A percentile compares a stretch with the other conserved stretches of the same genome.
Evolutionary conservation across 2,113 vertebrate genomes (phyloP).

Genomic region (Procavia capensis): DNA sequence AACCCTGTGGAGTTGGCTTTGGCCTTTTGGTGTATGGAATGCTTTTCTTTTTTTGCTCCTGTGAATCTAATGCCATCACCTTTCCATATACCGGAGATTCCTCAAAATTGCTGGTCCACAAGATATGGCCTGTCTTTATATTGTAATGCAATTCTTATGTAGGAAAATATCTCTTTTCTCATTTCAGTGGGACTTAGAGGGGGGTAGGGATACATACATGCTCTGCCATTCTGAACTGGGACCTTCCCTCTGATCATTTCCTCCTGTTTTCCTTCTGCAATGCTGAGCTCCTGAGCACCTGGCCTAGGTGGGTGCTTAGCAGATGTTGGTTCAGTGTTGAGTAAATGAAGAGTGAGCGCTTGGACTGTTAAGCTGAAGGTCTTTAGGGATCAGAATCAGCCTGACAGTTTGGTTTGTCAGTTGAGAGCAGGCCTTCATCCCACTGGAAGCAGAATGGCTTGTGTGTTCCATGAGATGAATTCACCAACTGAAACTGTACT

Average conservation of each 20-base stretch:
- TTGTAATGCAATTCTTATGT: background rate
- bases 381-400: no score
- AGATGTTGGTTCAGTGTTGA: rapidly evolving
- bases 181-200: background rate
- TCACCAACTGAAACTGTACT: rapidly evolving
- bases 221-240: background rate
- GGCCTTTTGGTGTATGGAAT: background rate
- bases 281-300: rapidly evolving
- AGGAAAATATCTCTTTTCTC: background rate
- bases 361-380: rapidly evolving
- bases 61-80: background rate
- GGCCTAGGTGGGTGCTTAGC: background rate
- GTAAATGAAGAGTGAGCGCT: no score
- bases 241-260: no score
- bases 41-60: background rate
- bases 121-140: background rate
- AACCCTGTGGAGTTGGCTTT: background rate
- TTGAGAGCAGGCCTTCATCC: background rate
- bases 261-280: background rate
- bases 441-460: no score
- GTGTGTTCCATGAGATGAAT: background rate
- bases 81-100: background rate
- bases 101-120: background rate
- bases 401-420: background rate
- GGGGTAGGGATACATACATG: background rate